phyloP scores from a whole-genome alignment of 2,797 vertebrate species.

The Urophycis tenuis region DNA sequence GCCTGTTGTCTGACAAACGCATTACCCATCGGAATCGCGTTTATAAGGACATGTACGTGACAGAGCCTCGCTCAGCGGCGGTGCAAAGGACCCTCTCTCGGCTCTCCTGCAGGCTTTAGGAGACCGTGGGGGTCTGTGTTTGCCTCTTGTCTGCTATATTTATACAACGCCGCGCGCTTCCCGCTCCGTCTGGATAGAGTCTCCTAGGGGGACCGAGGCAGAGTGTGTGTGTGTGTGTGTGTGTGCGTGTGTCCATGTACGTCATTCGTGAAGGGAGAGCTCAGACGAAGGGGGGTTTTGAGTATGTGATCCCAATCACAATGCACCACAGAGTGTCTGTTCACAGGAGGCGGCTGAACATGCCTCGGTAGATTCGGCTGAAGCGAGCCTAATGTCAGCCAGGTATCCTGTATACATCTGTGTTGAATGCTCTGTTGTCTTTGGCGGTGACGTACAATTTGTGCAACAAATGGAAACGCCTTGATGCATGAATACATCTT shows the following conservation, averaged over 20 bases:
- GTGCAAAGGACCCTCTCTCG: neutral
- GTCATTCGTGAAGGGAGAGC: slow-evolving; percentile 5
- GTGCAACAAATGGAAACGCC: neutral
- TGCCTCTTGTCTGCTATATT: neutral
- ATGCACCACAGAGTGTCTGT: slow-evolving; percentile 17
- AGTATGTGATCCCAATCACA: slow-evolving; percentile 26
- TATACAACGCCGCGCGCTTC: neutral
- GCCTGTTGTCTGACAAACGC: neutral
- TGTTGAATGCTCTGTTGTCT: neutral
- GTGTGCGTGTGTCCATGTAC: neutral
- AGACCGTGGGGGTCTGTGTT: neutral
- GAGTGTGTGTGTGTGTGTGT: neutral
- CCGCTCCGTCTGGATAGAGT: neutral
- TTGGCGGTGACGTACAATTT: neutral
- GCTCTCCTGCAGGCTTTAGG: neutral
- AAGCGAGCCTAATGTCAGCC: slow-evolving; percentile 20
- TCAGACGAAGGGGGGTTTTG: neutral
- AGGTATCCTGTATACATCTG: slow-evolving; percentile 29
- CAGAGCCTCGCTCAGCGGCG: neutral
- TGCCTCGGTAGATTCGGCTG: slow-evolving; percentile 17
- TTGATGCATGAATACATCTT: too few relatives aligned
- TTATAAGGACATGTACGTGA: neutral
- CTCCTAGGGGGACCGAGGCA: neutral
- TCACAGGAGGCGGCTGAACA: slow-evolving; percentile 16
- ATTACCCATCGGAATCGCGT: neutral